A percentile compares a stretch with the other conserved stretches of the same genome.
phyloP scores from a whole-genome alignment of 2,888 invertebrate genomes.

The Drosophila neoperkinsi region DNA sequence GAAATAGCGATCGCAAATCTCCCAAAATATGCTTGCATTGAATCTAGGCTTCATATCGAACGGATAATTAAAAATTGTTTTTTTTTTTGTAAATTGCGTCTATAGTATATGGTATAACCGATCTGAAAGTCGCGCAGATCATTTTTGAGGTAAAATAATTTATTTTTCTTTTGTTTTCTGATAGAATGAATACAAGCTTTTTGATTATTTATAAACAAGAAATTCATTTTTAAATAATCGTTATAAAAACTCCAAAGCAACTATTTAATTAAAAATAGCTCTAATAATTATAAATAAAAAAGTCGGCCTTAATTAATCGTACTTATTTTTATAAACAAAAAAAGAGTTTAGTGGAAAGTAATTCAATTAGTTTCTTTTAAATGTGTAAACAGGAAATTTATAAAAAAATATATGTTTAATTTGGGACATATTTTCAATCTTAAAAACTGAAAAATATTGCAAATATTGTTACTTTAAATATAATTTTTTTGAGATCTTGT shows the following conservation, averaged over 20 bases:
- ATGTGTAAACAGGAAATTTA: not conserved
- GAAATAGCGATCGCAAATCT: not conserved
- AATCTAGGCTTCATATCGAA: not conserved
- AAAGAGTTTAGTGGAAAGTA: not conserved
- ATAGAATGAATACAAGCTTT: not conserved
- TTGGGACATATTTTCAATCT: not conserved
- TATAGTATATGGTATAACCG: not conserved
- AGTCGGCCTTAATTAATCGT: not conserved
- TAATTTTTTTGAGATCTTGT: not conserved
- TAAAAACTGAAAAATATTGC: not conserved
- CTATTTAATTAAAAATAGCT: not conserved
- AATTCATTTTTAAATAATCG: not conserved
- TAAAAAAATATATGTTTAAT: not conserved
- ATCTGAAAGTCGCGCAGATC: not conserved
- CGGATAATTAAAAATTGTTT: not conserved
- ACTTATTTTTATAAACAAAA: not conserved
- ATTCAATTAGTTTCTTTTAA: not conserved
- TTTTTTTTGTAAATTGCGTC: not conserved
- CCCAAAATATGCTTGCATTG: not conserved
- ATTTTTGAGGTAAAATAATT: not conserved
- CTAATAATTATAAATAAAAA: not conserved
- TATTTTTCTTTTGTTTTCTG: not conserved
- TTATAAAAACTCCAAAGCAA: not conserved
- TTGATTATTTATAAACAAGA: not conserved
- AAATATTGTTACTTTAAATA: not conserved